Base-by-base conservation (phyloP, 1,140 invertebrate species). In the Apis florea region DNA sequence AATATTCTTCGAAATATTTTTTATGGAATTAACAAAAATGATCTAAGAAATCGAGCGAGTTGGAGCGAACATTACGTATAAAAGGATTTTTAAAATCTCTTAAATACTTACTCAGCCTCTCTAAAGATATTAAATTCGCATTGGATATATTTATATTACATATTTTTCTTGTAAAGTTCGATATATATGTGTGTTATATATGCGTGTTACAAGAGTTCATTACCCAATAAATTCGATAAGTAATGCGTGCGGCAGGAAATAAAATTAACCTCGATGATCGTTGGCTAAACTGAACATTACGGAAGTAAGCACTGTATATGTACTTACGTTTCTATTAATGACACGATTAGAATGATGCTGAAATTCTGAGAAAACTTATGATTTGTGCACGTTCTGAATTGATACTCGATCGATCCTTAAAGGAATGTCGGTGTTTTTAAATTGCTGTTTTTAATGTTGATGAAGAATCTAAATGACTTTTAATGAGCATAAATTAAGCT, bases 401-500 rank as follows among this genome's bases (percentile, higher is more conserved):
- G 73, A n/a, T 26, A 54, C 40, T 80, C 49, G 83, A 87, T 80
- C 82, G 56, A 64, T 9, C 31, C 13, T 24, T 17, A 53, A 40
- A 83, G 26, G 73, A 87, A 82, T 79, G 83, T 79, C 75, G 75
- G 61, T 75, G 71, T 54, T 88, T 83, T 85, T 85, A 75, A 69
- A 85, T 82, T 74, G 58, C 26, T 49, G 26, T 40, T 79, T 64
- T 71, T 63, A 76, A 63, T 21, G 72, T 31, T 54, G 53, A 61
- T 67, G 67, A 88, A 76, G 72, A 66, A 75, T 74, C 83, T 66
- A 49, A 84, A 85, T 78, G 74, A 83, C 82, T 84, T 85, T 85
- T 88, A 85, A 88, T 79, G 86, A 88, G 73, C 64, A 81, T 76
- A 88, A 88, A 77, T 56, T 76, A 81, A 40, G 40, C 83, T 88